Conservation (phyloP, 2,888 invertebrate species). For the Abrostola triplasia region DNA sequence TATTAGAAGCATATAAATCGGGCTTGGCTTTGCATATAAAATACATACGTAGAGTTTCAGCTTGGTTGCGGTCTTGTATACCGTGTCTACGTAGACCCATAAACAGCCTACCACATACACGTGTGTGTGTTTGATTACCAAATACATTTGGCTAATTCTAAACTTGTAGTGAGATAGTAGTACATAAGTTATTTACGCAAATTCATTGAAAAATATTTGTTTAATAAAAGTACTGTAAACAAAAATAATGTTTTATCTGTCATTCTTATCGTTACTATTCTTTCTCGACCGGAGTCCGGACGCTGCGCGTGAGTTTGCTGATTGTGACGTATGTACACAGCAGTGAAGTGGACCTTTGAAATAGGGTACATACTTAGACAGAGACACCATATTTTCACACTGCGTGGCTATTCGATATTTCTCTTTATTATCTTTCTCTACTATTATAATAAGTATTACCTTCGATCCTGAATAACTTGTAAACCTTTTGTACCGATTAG, state of each 20-base stretch:
- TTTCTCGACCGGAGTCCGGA: constrained; percentile 41
- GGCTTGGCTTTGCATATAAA: too few relatives aligned
- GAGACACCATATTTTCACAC: background rate
- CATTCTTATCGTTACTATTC: constrained; percentile 45
- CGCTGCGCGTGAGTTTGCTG: constrained; percentile 14
- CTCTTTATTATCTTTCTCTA: background rate
- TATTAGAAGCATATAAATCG: too few relatives aligned
- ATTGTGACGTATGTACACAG: constrained; percentile 24
- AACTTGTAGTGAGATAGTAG: too few relatives aligned
- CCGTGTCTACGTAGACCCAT: background rate
- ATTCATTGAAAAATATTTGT: constrained; percentile 24
- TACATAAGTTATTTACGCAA: background rate
- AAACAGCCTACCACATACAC: too few relatives aligned
- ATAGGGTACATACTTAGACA: background rate
- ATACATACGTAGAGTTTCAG: too few relatives aligned
- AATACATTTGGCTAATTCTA: too few relatives aligned
- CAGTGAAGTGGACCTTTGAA: constrained; percentile 38
- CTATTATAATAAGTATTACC: too few relatives aligned
- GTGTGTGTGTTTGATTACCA: too few relatives aligned
- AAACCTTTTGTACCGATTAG: too few relatives aligned
- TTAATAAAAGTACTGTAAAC: constrained; percentile 36
- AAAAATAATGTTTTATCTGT: constrained; percentile 51
- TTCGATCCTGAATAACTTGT: too few relatives aligned
- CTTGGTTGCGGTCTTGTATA: too few relatives aligned
- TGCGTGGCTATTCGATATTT: background rate